Base-by-base conservation (phyloP, 2,113 vertebrate species). In the Brienomyrus brachyistius region DNA sequence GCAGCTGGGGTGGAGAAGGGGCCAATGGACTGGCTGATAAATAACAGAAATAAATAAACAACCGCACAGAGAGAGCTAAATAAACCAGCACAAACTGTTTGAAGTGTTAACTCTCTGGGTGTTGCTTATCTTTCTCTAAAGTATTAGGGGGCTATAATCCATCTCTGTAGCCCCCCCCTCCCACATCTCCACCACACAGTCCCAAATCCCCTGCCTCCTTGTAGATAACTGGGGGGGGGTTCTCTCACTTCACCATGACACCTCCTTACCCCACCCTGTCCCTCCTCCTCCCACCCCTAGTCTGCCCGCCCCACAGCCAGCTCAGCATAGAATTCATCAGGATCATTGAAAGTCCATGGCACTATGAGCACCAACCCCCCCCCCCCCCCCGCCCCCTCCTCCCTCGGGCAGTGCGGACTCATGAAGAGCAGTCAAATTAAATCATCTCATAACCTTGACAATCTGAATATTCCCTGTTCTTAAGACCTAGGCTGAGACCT, bases 71-170 rank as follows among this genome's bases (percentile, higher is more conserved):
- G 54, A 88, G 70, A 91, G 83, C 89, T 70, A 91, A 91, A 91
- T 91, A 91, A 91, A 92, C 89, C 88, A 90, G 31, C 89, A 90
- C 59, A n/a, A 40, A 89, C 62, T 89, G 90, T 93, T 93, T 91
- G 91, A 92, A 91, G 92, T 91, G 88, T 85, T 89, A 90, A 92
- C 91, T 91, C 91, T 85, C 74, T 2, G 80, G 90, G 90, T 89
- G 80, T 86, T 80, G 90, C 91, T 92, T 92, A 93, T 92, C 91
- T 90, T 40, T 47, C 35, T 88, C 90, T 86, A 89, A 45, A 89
- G 91, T 92, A 92, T 91, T 92, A 91, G 84, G 84, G 91, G 8
- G 17, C 89, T 92, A 51, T 93, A 91, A 93, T 92, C 92, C 92
- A 93, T 92, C 90, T 92, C 86, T 90, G 90, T 91, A 87, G 88